phyloP scores from a whole-genome alignment of 2,113 vertebrate genomes.

The Morone saxatilis region DNA sequence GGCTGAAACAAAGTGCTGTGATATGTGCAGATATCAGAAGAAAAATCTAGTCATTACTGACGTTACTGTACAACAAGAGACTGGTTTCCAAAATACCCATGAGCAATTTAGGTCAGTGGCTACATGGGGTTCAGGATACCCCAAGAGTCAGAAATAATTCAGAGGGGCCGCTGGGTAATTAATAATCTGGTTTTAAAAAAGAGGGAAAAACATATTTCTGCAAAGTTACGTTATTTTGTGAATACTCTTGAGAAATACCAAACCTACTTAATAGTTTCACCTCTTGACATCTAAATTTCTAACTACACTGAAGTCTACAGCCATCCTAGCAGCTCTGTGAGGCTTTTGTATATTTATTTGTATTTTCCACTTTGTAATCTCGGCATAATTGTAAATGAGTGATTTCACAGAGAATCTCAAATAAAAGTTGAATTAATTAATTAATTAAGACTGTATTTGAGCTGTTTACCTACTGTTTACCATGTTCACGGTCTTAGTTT shows the following conservation, averaged over 20 bases:
- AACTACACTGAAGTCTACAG: too few relatives aligned
- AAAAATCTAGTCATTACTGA: constrained; percentile 6
- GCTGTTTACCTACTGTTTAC: background rate
- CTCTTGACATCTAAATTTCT: too few relatives aligned
- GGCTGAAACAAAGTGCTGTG: constrained; percentile 11
- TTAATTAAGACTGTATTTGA: too few relatives aligned
- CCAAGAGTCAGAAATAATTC: background rate
- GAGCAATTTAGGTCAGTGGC: background rate
- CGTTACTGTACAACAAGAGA: background rate
- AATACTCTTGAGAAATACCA: background rate
- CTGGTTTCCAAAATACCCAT: background rate
- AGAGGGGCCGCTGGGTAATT: background rate
- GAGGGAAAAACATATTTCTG: background rate
- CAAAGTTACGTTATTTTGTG: background rate
- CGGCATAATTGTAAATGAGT: too few relatives aligned
- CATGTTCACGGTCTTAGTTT: background rate
- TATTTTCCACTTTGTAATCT: too few relatives aligned
- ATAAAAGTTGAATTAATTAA: too few relatives aligned
- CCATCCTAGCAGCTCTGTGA: too few relatives aligned
- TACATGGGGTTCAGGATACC: too few relatives aligned
- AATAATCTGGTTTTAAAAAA: background rate
- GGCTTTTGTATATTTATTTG: too few relatives aligned
- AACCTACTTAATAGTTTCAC: background rate
- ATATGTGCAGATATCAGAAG: constrained; percentile 17
- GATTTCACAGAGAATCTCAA: too few relatives aligned